Evolutionary conservation across 2,888 invertebrate genomes (phyloP), one percentile per base, ranked within the genome.

Genomic region (Zaprionus lineosus): DNA sequence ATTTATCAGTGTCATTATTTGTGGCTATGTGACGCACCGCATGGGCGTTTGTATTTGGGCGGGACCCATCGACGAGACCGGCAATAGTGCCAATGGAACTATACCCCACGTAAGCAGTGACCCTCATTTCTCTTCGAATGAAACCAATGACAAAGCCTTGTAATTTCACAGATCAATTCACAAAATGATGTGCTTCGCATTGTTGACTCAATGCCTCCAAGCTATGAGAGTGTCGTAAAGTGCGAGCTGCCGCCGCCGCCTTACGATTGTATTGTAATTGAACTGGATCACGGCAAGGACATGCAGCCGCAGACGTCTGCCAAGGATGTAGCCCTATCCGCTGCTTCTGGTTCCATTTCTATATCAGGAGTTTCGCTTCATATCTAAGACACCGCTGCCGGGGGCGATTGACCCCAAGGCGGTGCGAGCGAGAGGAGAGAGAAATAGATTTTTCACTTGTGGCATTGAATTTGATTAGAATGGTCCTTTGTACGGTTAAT

Each of bases 11-110:
- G 79, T 91, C 8, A 81, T 90, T 41, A 89, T 91, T 47, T 91
- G 90, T 47, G 90, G 90, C 55, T 91, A 91, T 85, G 90, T 91
- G 2, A 90, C 90, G 1, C 90, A 90, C 60, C 88, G 91, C 41
- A 88, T 91, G 87, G 91, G 91, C 31, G 88, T 90, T 7, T 91
- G 90, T 71, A 83, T 90, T 29, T 90, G 91, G 91, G 86, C 89
- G 3, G 90, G 90, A 8, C 90, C 89, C 40, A 86, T 89, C 24
- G 90, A 90, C 46, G 89, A 89, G 65, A 64, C 86, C 14, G 87
- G 87, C 50, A 87, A 86, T 61, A 73, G 85, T 1, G 64, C 71
- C 24, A 85, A 71, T 9, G 64, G 76, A 4, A 64, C 70, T 18
- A 66, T 86, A 44, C 73, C 78, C 37, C 87, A 86, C 65, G 88